Percentiles rank a stretch among this genome's conserved stretches.
These are phyloP conservation scores for Caiman crocodilus DNA, from an alignment of 2,797 vertebrate species.

Conservation along the genomic window DNA sequence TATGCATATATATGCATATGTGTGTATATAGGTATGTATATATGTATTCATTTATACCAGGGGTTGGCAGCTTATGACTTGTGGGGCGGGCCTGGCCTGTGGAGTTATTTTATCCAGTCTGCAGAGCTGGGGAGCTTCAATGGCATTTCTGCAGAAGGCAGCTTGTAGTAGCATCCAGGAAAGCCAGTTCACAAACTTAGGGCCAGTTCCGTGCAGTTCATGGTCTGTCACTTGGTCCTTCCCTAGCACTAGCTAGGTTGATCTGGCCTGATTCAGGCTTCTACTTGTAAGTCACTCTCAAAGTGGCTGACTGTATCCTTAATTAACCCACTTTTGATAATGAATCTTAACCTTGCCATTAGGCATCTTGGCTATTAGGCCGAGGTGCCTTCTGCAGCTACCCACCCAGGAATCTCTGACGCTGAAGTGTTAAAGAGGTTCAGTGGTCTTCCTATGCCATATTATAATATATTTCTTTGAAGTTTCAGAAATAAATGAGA, in stretches of 20 bases:
- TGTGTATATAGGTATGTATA: too few species aligned
- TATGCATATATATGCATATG: too few species aligned
- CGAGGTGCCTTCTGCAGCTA: neutral
- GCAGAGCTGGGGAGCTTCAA: too few species aligned
- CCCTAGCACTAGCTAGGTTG: neutral
- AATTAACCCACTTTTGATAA: slow-evolving; percentile 35
- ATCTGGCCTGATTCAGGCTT: slow-evolving; percentile 12
- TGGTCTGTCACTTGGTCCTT: neutral
- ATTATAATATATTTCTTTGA: neutral
- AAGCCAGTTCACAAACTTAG: neutral
- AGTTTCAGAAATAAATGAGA: neutral
- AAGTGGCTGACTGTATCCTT: slow-evolving; percentile 8
- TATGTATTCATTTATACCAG: too few species aligned
- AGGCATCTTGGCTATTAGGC: neutral
- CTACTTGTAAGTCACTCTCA: neutral
- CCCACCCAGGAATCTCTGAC: neutral
- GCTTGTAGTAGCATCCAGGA: neutral
- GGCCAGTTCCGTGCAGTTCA: neutral
- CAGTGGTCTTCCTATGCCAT: neutral
- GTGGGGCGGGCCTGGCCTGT: too few species aligned
- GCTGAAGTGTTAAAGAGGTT: neutral
- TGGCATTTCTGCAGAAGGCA: too few species aligned
- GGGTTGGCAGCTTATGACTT: too few species aligned
- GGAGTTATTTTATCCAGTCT: too few species aligned
- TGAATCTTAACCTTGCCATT: neutral